Evolutionary conservation across 2,113 vertebrate species (phyloP).

Genomic region (Nerophis ophidion): DNA sequence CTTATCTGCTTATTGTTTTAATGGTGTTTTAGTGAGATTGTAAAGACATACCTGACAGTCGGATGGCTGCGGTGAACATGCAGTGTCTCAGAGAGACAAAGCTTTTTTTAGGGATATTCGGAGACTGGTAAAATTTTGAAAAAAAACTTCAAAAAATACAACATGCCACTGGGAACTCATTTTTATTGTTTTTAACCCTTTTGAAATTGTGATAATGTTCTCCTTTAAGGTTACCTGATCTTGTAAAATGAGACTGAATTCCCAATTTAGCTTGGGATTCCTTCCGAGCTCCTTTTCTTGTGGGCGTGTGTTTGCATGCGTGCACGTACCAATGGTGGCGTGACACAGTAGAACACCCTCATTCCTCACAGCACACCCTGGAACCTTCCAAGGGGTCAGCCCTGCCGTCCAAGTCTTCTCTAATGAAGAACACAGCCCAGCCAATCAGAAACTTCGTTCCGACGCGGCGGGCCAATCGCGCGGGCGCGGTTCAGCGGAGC

Average conservation of each 20-base stretch:
- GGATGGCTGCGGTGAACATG: too few species aligned
- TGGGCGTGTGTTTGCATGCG: slow-evolving; percentile 3
- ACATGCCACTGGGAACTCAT: too few species aligned
- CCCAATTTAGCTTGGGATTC: slow-evolving; percentile 3
- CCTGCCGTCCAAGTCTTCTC: slow-evolving; percentile 34
- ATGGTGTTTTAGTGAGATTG: too few species aligned
- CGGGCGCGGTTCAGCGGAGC: slow-evolving; percentile 20
- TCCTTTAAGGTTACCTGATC: slow-evolving; percentile 20
- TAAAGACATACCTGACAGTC: too few species aligned
- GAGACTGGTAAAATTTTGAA: too few species aligned
- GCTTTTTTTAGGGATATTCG: too few species aligned
- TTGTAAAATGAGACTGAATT: slow-evolving; percentile 17
- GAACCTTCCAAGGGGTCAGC: slow-evolving; percentile 56
- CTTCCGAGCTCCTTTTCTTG: neutral
- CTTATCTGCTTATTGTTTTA: too few species aligned
- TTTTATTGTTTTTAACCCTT: too few species aligned
- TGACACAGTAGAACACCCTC: slow-evolving; percentile 37
- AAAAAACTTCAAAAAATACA: too few species aligned
- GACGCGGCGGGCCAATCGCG: slow-evolving; percentile 44
- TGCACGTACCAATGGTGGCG: slow-evolving; percentile 6
- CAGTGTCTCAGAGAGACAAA: too few species aligned
- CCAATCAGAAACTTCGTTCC: slow-evolving; percentile 47
- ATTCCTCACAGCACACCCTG: slow-evolving; percentile 57
- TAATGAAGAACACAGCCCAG: slow-evolving; percentile 54
- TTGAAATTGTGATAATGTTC: too few species aligned